Evolutionary conservation across 2,888 invertebrate species (phyloP).

Genomic region (Tyria jacobaeae): DNA sequence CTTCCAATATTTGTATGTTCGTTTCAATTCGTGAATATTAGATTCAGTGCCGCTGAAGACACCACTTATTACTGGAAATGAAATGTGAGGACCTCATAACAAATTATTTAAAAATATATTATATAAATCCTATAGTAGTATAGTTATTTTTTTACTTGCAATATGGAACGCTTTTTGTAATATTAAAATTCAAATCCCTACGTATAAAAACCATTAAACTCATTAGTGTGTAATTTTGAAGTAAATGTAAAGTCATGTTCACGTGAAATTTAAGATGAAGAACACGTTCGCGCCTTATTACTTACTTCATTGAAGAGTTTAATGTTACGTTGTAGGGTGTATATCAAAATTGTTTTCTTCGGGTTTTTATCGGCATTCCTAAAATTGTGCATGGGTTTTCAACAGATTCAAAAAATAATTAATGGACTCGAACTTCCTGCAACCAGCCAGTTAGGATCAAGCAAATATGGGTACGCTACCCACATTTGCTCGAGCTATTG

Average conservation of each 20-base stretch:
- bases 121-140: too few species aligned
- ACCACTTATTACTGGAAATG: too few species aligned
- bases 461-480: too few species aligned
- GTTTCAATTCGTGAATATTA: too few species aligned
- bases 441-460: too few species aligned
- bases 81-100: too few species aligned
- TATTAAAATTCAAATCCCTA: neutral
- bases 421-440: too few species aligned
- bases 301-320: neutral
- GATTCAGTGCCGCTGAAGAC: too few species aligned
- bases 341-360: neutral
- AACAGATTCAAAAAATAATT: neutral
- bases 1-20: too few species aligned
- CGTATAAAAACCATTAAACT: neutral
- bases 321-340: neutral
- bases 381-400: neutral
- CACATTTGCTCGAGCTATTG: too few species aligned
- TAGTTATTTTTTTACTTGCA: too few species aligned
- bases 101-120: too few species aligned
- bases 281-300: constrained; percentile 18
- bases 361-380: neutral
- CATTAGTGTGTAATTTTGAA: constrained; percentile 7
- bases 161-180: neutral
- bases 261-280: constrained; percentile 7
- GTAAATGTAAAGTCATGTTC: neutral